These are phyloP conservation scores for Galemys pyrenaicus DNA, from an alignment of 2,113 vertebrate species.

Conservation along the genomic window DNA sequence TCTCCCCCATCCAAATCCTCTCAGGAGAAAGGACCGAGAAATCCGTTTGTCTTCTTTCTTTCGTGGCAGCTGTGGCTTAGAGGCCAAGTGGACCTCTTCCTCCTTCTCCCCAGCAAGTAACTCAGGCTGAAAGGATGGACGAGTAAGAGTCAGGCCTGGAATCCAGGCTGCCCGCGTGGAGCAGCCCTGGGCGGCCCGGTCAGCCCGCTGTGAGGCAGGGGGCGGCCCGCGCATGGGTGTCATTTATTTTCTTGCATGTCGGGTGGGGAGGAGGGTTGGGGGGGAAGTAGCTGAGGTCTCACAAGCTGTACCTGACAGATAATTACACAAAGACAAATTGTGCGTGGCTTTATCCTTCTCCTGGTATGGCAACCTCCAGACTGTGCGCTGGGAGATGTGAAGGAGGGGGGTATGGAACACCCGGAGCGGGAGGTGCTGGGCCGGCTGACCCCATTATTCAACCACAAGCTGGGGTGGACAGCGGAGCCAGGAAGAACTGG, in stretches of 20 bases:
- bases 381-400: no score
- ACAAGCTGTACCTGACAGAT: slow-evolving; percentile 62
- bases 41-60: background rate
- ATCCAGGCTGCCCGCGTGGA: background rate
- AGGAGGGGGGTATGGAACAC: background rate
- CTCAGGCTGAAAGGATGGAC: background rate
- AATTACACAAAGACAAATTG: slow-evolving; percentile 59
- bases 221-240: background rate
- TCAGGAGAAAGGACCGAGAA: background rate
- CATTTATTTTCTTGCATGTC: slow-evolving; percentile 42
- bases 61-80: background rate
- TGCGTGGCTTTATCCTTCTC: slow-evolving; percentile 14
- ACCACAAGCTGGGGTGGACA: background rate
- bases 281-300: background rate
- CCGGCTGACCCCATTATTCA: background rate
- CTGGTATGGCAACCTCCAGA: background rate
- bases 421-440: background rate
- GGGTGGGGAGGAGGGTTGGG: background rate
- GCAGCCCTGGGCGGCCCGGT: no score
- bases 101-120: background rate
- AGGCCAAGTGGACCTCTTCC: background rate
- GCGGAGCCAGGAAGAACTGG: background rate
- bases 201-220: no score
- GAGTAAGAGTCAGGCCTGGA: background rate
- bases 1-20: background rate